Conservation (phyloP, 2,113 vertebrate genomes). For the Grantiella picta region DNA sequence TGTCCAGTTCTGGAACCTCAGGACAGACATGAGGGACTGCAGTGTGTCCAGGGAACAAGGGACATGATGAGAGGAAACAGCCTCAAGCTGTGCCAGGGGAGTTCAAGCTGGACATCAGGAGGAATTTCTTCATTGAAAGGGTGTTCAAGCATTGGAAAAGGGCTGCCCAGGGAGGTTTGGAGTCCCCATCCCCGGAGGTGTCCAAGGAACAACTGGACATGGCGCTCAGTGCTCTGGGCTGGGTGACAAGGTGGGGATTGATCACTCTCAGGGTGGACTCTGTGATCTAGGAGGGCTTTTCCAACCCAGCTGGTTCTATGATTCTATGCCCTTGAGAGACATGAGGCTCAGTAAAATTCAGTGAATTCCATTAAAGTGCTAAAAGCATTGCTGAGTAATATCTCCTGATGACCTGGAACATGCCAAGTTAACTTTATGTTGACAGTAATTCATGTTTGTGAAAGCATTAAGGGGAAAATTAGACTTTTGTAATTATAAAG, state of each 20-base stretch:
- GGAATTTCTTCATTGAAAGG: background rate
- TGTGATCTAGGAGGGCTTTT: background rate
- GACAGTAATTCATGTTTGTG: background rate
- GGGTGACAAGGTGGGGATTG: background rate
- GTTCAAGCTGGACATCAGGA: background rate
- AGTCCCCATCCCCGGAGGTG: background rate
- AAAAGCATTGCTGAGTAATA: background rate
- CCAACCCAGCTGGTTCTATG: background rate
- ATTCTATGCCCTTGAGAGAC: background rate
- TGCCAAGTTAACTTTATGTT: background rate
- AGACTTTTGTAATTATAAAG: background rate
- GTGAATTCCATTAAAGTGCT: background rate
- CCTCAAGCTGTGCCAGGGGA: background rate
- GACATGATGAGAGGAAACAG: fast-evolving
- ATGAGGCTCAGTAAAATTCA: background rate
- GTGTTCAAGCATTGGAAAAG: fast-evolving
- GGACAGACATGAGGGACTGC: background rate
- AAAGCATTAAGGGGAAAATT: background rate
- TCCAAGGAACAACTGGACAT: fast-evolving
- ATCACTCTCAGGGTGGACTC: fast-evolving
- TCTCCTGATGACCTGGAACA: background rate
- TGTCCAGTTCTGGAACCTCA: background rate
- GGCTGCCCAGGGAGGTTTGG: background rate
- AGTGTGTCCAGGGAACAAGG: background rate
- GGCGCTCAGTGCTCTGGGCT: background rate